Conservation (phyloP, 2,113 vertebrate species). For the Probosciger aterrimus region DNA sequence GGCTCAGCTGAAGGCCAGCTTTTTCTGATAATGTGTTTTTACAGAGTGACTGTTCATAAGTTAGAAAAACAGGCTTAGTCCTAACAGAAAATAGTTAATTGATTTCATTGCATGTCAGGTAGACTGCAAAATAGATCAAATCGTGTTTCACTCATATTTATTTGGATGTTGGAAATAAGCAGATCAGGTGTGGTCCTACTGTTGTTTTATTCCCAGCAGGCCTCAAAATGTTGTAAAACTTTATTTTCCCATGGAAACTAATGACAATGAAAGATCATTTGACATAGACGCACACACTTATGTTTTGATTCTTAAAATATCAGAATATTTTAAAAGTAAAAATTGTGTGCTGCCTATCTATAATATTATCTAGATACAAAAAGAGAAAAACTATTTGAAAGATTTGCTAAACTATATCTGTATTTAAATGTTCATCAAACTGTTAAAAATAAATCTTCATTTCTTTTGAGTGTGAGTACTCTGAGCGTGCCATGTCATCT, state of each 20-base stretch:
- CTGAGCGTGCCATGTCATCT: slow-evolving; percentile 35
- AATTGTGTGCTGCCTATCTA: not conserved
- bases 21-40: not conserved
- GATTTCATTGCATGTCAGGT: not conserved
- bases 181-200: not conserved
- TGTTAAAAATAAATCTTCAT: slow-evolving; percentile 63
- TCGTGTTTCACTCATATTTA: not conserved
- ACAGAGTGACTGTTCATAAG: accelerated
- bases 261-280: not conserved
- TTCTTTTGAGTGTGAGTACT: slow-evolving; percentile 59
- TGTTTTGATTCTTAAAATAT: slow-evolving; percentile 2
- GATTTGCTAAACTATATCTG: slow-evolving; percentile 14
- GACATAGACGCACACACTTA: not conserved
- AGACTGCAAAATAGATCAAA: not conserved
- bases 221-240: not conserved
- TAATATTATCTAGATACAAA: not conserved
- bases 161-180: not conserved
- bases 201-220: not conserved
- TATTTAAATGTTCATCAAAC: slow-evolving; percentile 63
- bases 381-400: not conserved
- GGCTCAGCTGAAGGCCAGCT: not conserved
- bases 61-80: not conserved
- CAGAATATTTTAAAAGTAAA: not conserved
- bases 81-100: not conserved
- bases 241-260: not conserved